These are phyloP conservation scores for Lampris incognitus DNA, from an alignment of 2,113 vertebrate species.

Conservation along the genomic window DNA sequence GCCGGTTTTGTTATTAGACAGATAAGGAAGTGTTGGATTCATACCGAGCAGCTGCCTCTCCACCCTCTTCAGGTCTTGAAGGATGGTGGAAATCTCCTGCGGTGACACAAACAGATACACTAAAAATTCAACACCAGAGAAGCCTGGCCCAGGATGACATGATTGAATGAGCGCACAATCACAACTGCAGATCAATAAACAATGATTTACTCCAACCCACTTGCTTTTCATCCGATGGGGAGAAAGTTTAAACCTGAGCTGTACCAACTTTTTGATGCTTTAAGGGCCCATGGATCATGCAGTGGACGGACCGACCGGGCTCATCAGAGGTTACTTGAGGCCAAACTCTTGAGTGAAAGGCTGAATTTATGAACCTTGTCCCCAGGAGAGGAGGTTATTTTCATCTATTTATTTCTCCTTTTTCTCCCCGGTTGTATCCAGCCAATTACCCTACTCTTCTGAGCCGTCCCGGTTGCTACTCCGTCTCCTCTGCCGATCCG, in stretches of 20 bases:
- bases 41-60: conserved; percentile 94
- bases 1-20: neutral
- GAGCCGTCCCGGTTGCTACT: no score
- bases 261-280: conserved; percentile 35
- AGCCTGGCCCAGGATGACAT: neutral
- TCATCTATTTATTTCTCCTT: no score
- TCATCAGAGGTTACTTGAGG: conserved; percentile 49
- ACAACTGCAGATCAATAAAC: conserved; percentile 37
- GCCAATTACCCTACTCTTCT: no score
- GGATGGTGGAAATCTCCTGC: conserved; percentile 93
- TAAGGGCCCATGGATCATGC: conserved; percentile 36
- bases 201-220: conserved; percentile 15
- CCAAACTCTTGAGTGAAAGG: conserved; percentile 34
- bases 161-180: conserved; percentile 30
- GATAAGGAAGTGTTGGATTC: conserved; percentile 2
- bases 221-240: neutral
- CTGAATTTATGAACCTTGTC: conserved; percentile 48
- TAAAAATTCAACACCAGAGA: neutral
- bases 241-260: conserved; percentile 29
- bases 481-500: no score
- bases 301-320: conserved; percentile 9
- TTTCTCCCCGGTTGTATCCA: no score
- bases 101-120: conserved; percentile 27
- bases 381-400: conserved; percentile 10
- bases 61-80: conserved; percentile 93